Percentiles rank a stretch among this genome's conserved stretches.
Evolutionary conservation across 2,797 vertebrate species (phyloP).

Genomic region (Fistularia commersonii): DNA sequence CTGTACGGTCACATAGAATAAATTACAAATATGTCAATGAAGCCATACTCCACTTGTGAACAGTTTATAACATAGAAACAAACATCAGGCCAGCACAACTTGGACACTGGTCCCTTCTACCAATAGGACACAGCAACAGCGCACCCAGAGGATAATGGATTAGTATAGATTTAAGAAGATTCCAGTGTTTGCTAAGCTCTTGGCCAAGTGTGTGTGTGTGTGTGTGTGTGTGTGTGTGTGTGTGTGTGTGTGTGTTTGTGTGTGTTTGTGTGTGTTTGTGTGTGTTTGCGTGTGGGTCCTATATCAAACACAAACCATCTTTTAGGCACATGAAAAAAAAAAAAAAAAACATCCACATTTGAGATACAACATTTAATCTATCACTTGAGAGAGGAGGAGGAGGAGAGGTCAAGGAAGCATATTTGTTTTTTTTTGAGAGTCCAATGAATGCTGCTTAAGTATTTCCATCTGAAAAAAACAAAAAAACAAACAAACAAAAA

Average conservation of each 20-base stretch:
- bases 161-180: conserved; percentile 80
- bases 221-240: conserved; percentile 3
- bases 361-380: conserved; percentile 29
- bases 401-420: background rate
- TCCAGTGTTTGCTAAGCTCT: conserved; percentile 63
- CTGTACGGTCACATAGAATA: background rate
- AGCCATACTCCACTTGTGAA: background rate
- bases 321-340: conserved; percentile 34
- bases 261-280: background rate
- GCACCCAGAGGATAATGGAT: conserved; percentile 80
- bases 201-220: conserved; percentile 34
- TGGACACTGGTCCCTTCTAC: conserved; percentile 17
- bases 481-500: background rate
- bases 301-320: conserved; percentile 46
- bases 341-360: background rate
- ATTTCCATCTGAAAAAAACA: background rate
- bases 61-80: conserved; percentile 4
- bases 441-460: background rate
- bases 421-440: background rate
- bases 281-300: conserved; percentile 19
- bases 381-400: conserved; percentile 25
- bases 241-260: too few species aligned
- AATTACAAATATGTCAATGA: too few species aligned
- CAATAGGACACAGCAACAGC: conserved; percentile 54
- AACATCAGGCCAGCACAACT: conserved; percentile 18